Base-by-base conservation (phyloP, 2,113 vertebrate genomes). In the Noturus placidus region DNA sequence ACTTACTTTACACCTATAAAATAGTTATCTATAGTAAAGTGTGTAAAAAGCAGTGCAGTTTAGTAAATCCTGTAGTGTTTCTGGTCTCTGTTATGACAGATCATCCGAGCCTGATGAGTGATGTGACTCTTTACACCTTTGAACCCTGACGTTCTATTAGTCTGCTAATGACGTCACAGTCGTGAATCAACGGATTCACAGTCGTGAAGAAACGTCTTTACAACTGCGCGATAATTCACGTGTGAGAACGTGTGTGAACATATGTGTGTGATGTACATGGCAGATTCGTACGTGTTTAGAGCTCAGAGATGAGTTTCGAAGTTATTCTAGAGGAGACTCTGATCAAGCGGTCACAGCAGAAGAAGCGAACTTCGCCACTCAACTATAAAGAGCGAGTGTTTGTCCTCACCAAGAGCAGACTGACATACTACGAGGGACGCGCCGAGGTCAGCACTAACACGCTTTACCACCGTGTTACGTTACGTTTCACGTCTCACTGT, bases 351-450 rank as follows among this genome's bases (percentile, higher is more conserved):
- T 99, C 97, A 0, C 97, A 99, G 90, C 97, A 99, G 95, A 98
- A 97, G 94, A 98, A 96, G 93, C 95, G 96, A 89, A 98, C 97
- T 9, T 99, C 97, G 2, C 97, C 97, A 0, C 94, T 97, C 87
- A 99, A 99, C 94, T 99, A 98, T 92, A 99, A 99, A 92, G 97
- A 97, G 90, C 94, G 97, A 52, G 94, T 98, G 91, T 99, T 99
- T 80, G 96, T 98, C 5, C 96, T 99, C 57, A 99, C 97, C 4
- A 96, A 96, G 89, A 96, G 93, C 65, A 89, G 91, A 90, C 92
- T 99, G 81, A 94, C 96, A 0, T 99, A 99, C 93, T 99, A 98
- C 0, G 97, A 99, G 80, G 96, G 96, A 72, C 95, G 93, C 86
- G 91, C 96, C 0, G 97, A 99, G 97, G 97, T 98, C 94, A 90